Conservation (phyloP, 2,797 vertebrate genomes). For the Spinibarbus caldwelli region DNA sequence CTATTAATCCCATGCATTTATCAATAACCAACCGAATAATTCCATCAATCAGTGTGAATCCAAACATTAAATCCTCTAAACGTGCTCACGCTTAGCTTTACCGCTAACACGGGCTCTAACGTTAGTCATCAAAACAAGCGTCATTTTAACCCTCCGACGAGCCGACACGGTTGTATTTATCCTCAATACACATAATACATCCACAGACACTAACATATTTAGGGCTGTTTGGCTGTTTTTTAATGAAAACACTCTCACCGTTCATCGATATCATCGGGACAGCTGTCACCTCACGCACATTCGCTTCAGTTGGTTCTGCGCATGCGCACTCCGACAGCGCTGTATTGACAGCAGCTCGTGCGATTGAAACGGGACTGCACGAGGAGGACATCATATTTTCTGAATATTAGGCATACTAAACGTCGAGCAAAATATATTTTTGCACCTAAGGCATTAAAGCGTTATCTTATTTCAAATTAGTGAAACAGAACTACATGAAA, state of each 20-base stretch:
- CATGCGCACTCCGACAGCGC: slow-evolving; percentile 55
- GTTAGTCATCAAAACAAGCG: slow-evolving; percentile 19
- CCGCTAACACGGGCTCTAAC: slow-evolving; percentile 30
- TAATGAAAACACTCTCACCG: slow-evolving; percentile 61
- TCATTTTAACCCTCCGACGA: not conserved
- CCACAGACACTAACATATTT: not conserved
- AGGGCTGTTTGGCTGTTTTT: slow-evolving; percentile 28
- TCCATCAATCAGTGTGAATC: not conserved
- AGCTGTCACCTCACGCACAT: slow-evolving; percentile 65
- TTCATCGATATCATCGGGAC: slow-evolving; percentile 69
- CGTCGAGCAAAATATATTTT: not conserved
- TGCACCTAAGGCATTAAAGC: not conserved
- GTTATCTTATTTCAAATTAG: not conserved
- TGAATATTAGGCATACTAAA: not conserved
- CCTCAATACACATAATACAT: no score
- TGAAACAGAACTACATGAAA: not conserved
- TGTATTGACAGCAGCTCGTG: not conserved
- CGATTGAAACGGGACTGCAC: not conserved
- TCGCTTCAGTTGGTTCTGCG: slow-evolving; percentile 50
- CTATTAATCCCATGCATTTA: not conserved
- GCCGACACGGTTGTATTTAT: not conserved
- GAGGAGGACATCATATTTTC: not conserved
- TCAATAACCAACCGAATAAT: not conserved
- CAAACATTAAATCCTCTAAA: not conserved
- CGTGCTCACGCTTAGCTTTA: slow-evolving; percentile 31